Evolutionary conservation across 2,113 vertebrate species (phyloP).

Genomic region (Amblyornis subalaris): DNA sequence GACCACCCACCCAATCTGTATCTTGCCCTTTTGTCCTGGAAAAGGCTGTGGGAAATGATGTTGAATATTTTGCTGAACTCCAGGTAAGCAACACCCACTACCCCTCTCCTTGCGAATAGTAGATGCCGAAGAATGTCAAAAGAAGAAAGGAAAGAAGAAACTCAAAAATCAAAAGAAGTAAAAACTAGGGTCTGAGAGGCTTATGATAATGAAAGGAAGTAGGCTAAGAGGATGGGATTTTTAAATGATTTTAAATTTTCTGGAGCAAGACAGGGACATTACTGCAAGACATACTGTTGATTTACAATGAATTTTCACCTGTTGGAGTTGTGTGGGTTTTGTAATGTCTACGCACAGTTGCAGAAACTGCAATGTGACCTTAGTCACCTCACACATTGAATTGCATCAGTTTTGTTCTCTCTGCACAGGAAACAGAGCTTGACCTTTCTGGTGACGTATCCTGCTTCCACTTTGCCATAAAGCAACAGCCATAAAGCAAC

Average conservation of each 20-base stretch:
- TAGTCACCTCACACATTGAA: not conserved
- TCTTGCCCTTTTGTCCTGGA: not conserved
- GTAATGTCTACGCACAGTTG: fast-evolving
- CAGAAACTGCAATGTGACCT: not conserved
- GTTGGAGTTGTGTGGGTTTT: not conserved
- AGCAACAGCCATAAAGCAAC: not conserved
- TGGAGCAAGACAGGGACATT: fast-evolving
- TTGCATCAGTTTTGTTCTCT: not conserved
- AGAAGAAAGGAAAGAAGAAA: not conserved
- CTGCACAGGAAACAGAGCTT: not conserved
- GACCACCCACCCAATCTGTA: not conserved
- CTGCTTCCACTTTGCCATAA: not conserved
- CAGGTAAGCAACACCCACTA: not conserved
- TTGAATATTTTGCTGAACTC: not conserved
- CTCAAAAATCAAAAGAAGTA: not conserved
- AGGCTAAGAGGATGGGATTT: not conserved
- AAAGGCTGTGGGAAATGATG: not conserved
- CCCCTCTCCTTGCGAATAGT: not conserved
- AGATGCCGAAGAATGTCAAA: not conserved
- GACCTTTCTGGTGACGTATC: not conserved
- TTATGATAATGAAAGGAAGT: not conserved
- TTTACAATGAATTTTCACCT: not conserved
- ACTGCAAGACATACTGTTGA: not conserved
- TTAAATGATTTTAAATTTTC: not conserved
- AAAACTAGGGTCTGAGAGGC: not conserved